Evolutionary conservation across 1,140 invertebrate genomes (phyloP).

Genomic region (Euwallacea similis): DNA sequence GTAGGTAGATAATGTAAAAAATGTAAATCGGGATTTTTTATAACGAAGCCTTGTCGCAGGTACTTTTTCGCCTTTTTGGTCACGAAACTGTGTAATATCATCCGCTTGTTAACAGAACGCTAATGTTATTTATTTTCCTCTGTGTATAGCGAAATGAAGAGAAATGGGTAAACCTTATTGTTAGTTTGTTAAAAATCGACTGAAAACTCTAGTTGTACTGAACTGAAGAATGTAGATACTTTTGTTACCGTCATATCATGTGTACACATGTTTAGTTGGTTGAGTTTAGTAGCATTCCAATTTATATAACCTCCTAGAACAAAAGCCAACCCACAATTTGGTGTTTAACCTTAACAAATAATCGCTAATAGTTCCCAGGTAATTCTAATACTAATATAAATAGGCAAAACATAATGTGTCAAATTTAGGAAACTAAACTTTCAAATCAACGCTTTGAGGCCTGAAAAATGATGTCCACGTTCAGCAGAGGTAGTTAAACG

Average conservation of each 20-base stretch:
- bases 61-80: background rate
- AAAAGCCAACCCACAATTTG: constrained; percentile 6
- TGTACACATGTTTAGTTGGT: constrained; percentile 33
- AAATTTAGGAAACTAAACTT: constrained; percentile 40
- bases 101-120: constrained; percentile 1
- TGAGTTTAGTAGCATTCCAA: constrained; percentile 43
- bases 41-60: constrained; percentile 22
- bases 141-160: constrained; percentile 9
- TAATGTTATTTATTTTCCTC: constrained; percentile 32
- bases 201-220: constrained; percentile 18
- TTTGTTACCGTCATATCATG: constrained; percentile 44
- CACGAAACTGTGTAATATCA: background rate
- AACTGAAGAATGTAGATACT: constrained; percentile 37
- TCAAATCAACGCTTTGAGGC: constrained; percentile 14
- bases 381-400: constrained; percentile 25
- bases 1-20: constrained; percentile 28
- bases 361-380: constrained; percentile 29
- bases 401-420: constrained; percentile 39
- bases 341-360: constrained; percentile 15
- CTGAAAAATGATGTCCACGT: constrained; percentile 1
- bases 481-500: too few species aligned
- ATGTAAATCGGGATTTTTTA: constrained; percentile 21
- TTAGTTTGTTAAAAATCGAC: constrained; percentile 36
- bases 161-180: constrained; percentile 27
- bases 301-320: constrained; percentile 22